Base-by-base conservation (phyloP, 2,888 invertebrate genomes). In the Drosophila robusta region DNA sequence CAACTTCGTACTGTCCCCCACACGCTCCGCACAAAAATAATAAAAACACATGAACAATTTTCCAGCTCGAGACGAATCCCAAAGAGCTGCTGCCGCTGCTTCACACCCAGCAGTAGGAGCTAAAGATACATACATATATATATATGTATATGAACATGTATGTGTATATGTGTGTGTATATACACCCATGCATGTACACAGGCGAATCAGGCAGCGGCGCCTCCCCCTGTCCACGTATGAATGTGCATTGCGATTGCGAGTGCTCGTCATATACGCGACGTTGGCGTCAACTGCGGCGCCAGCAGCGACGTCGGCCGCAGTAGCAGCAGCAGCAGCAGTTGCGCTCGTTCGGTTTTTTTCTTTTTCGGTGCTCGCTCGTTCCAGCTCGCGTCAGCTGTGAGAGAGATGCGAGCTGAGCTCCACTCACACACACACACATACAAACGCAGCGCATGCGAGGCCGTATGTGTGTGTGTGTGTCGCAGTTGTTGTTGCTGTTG, bases 221-320 rank as follows among this genome's bases (percentile, higher is more conserved):
- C 56, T 46, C 74, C 44, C 16, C 41, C 42, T 49, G 24, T 66
- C 57, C 84, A 82, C 83, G 85, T 83, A 85, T 85, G 83, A 78
- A 82, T 74, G 82, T 83, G 83, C 85, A 83, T 75, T 82, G 78
- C 78, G 72, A 82, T 75, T 79, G 82, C 77, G 80, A 82, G 72
- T 80, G 79, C 72, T 80, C 73, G 70, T 86, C 86, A 83, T 85
- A 82, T 60, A 77, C 75, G 83, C 79, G 76, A 72, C 70, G 80
- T 69, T 49, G 22, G 22, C 76, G 63, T 55, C 50, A 36, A 61
- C 78, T 45, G 56, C 65, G 44, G 32, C 34, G 55, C 49, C n/a
- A 16, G 24, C 65, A 29, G 65, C 51, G 41, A 64, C 50, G 55
- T 34, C 47, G 42, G 70, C 62, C 11, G 12, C 34, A 32, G 32